Conservation (phyloP, 2,113 vertebrate genomes). For the Danio rerio region DNA sequence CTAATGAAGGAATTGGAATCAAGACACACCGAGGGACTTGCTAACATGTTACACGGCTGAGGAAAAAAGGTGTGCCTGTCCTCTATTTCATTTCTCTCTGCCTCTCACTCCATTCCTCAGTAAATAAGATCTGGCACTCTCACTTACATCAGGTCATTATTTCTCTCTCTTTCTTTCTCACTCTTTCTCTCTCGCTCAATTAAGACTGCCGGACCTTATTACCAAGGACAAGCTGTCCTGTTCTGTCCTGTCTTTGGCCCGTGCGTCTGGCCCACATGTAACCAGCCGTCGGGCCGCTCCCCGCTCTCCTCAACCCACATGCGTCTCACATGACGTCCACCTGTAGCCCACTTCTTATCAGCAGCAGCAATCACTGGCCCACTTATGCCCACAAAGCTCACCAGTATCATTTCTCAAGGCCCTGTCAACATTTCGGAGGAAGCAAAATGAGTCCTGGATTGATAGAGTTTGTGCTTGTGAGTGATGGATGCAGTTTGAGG, state of each 20-base stretch:
- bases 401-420: constrained; percentile 27
- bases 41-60: constrained; percentile 14
- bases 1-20: constrained; percentile 41
- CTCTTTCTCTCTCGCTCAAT: constrained; percentile 41
- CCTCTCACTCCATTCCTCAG: constrained; percentile 36
- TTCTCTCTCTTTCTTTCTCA: constrained; percentile 17
- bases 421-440: background rate
- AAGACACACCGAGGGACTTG: constrained; percentile 43
- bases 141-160: constrained; percentile 47
- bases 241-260: constrained; percentile 31
- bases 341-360: constrained; percentile 20
- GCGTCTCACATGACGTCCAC: constrained; percentile 25
- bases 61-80: constrained; percentile 23
- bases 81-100: constrained; percentile 41
- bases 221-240: constrained; percentile 52
- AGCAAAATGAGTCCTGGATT: constrained; percentile 5
- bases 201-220: constrained; percentile 41
- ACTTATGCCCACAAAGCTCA: constrained; percentile 13
- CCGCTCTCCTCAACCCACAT: constrained; percentile 16
- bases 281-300: constrained; percentile 2
- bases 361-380: background rate
- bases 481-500: constrained; percentile 44
- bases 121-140: constrained; percentile 55
- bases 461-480: constrained; percentile 36
- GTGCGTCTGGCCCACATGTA: constrained; percentile 38